Conservation (phyloP, 2,888 invertebrate genomes). For the Lepidocyrtoides sp. region DNA sequence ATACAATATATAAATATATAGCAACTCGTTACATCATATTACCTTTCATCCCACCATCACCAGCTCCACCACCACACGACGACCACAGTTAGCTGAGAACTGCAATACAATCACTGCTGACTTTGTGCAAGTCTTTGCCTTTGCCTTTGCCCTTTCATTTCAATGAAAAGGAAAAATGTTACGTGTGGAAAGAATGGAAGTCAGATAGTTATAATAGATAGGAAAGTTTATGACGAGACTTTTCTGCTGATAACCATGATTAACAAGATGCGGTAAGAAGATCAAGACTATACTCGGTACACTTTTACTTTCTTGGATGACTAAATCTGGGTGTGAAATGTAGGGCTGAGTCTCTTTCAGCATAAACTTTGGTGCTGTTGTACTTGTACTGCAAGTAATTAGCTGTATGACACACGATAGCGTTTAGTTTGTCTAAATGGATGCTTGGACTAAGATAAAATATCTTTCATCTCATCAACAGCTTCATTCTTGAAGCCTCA, state of each 20-base stretch:
- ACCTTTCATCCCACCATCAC: constrained; percentile 6
- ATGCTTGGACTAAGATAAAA: not conserved
- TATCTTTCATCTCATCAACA: constrained; percentile 36
- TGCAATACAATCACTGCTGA: not conserved
- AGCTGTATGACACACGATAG: too few species aligned
- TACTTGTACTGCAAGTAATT: not conserved
- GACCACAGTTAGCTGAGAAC: not conserved
- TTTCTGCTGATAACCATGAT: not conserved
- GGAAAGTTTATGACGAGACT: not conserved
- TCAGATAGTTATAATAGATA: not conserved
- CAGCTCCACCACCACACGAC: not conserved
- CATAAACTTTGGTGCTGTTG: not conserved
- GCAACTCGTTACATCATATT: constrained; percentile 32
- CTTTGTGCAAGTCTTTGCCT: not conserved
- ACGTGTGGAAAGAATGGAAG: not conserved
- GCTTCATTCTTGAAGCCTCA: not conserved
- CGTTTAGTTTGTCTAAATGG: not conserved
- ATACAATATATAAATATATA: not conserved
- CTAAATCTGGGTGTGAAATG: not conserved
- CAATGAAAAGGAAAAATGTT: not conserved
- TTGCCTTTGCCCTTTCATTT: not conserved
- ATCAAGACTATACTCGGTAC: not conserved
- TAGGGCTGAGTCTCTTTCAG: not conserved
- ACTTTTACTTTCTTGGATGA: constrained; percentile 11
- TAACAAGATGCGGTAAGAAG: not conserved